Conservation (phyloP, 2,888 invertebrate species). For the Dioctria rufipes region DNA sequence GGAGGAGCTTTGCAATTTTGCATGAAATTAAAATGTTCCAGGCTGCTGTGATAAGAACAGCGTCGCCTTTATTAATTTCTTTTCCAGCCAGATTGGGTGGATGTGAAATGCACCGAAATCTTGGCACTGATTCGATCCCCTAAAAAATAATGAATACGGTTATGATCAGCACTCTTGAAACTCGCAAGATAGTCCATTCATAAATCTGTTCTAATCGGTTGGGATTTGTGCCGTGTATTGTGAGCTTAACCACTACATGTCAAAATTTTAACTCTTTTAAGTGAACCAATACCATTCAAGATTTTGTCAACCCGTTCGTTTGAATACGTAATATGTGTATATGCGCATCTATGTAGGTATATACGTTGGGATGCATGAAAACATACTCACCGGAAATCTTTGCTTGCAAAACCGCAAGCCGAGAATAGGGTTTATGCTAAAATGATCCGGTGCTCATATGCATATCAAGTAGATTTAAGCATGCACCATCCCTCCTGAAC, state of each 20-base stretch:
- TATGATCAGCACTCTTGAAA: conserved; percentile 30
- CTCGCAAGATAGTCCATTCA: conserved; percentile 14
- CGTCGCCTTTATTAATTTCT: conserved; percentile 28
- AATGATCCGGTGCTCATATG: conserved; percentile 41
- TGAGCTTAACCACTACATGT: conserved; percentile 6
- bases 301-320: too few species aligned
- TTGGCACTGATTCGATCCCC: conserved; percentile 36
- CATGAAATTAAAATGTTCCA: conserved; percentile 9
- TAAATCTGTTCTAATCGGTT: conserved; percentile 39
- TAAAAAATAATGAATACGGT: conserved; percentile 48
- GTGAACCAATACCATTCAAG: too few species aligned
- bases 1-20: conserved; percentile 18
- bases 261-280: too few species aligned
- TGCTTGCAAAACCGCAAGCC: conserved; percentile 25
- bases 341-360: conserved; percentile 5
- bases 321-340: neutral
- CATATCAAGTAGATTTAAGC: conserved; percentile 45
- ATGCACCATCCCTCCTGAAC: neutral
- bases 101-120: conserved; percentile 22
- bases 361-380: neutral
- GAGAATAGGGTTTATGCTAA: conserved; percentile 36
- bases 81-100: neutral
- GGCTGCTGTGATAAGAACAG: neutral
- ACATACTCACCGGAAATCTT: conserved; percentile 20
- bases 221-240: conserved; percentile 28